These are phyloP conservation scores for Drosophila flavopinicola DNA, from an alignment of 2,888 invertebrate species.

Conservation along the genomic window DNA sequence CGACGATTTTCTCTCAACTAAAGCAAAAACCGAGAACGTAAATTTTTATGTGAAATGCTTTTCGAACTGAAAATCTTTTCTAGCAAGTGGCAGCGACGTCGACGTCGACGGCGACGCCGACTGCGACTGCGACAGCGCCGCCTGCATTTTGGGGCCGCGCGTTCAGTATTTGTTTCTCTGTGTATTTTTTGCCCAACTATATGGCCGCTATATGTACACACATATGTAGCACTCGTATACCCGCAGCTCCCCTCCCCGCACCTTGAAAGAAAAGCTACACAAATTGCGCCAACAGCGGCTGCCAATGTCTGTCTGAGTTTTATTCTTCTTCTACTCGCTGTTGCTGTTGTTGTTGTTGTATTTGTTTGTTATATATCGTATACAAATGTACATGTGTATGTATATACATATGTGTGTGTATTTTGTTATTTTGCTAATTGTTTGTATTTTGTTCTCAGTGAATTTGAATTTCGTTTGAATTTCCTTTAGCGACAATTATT, in stretches of 20 bases:
- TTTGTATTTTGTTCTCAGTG: constrained; percentile 61
- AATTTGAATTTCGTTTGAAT: neutral
- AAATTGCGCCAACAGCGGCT: constrained; percentile 45
- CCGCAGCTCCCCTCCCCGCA: constrained; percentile 24
- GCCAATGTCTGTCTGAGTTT: constrained; percentile 65
- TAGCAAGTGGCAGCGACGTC: constrained; percentile 56
- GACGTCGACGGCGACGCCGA: constrained; percentile 21
- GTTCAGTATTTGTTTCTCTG: constrained; percentile 31
- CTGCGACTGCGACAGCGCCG: constrained; percentile 34
- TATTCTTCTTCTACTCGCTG: constrained; percentile 5
- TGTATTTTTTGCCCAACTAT: constrained; percentile 44
- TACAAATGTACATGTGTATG: neutral
- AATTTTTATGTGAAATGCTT: constrained; percentile 69
- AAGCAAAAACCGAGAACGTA: constrained; percentile 82
- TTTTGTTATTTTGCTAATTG: constrained; percentile 70
- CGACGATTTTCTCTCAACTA: constrained; percentile 85
- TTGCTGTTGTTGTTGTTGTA: constrained; percentile 3
- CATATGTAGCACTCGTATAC: constrained; percentile 48
- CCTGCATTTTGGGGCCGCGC: constrained; percentile 64
- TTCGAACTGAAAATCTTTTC: constrained; percentile 63
- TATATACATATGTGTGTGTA: constrained; percentile 28
- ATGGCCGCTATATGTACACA: constrained; percentile 58
- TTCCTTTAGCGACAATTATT: neutral
- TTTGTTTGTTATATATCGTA: constrained; percentile 7
- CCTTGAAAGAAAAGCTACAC: constrained; percentile 32